Base-by-base conservation (phyloP, 2,888 invertebrate genomes). In the Lasiommata megera region DNA sequence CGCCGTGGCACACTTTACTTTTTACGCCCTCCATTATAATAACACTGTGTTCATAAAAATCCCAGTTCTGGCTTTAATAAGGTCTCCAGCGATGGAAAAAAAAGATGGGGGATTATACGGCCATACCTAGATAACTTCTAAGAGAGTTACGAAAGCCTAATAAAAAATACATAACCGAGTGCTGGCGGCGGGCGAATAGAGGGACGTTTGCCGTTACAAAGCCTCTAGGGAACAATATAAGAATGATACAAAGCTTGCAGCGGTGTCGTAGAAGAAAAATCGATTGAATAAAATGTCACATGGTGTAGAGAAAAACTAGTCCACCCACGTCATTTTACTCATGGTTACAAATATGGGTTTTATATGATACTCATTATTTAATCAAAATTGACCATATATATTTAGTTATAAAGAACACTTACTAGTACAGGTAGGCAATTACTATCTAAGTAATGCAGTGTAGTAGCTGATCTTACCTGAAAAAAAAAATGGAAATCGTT, bases 281-380 rank as follows among this genome's bases (percentile, higher is more conserved):
- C 84, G 79, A 83, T 84, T 72, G 66, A 71, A 70, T 72, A 67
- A 84, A 81, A 82, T 80, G 79, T 80, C 79, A 81, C 75, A 77
- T 76, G 71, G 74, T 70, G 69, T 69, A 65, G 64, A 71, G 67
- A n/a, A 60, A 51, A 68, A 72, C 43, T 61, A 41, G 50, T 56
- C 34, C 36, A 54, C 17, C 36, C 31, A 9, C 36, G 53, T 50
- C 34, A 69, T 69, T 67, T 64, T 67, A 58, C 61, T 9, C 9
- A 0, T 11, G 1, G 8, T 3, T 18, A 12, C 28, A 43, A 44
- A 29, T 44, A 28, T 23, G 2, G n/a, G 2, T 34, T 34, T 34
- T 34, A 34, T 34, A 34, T 34, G 1, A 11, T 34, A 34, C 11
- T 11, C 9, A 9, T 34, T 11, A 11, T 1, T 34, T 34, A 11